phyloP scores from a whole-genome alignment of 2,888 invertebrate species.

The Acanthosepion lycidas region DNA sequence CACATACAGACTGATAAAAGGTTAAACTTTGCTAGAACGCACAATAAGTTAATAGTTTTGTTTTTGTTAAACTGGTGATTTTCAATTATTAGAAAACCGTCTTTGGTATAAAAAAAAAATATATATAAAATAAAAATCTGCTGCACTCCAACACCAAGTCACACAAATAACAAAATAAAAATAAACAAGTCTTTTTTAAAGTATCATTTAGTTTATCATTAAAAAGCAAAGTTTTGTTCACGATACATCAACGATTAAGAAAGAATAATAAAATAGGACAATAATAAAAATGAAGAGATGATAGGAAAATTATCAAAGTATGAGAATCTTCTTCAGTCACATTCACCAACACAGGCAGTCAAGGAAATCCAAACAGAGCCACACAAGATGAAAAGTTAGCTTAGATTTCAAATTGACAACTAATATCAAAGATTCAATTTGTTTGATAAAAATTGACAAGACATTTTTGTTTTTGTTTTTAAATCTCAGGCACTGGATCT shows the following conservation, averaged over 20 bases:
- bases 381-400: not conserved
- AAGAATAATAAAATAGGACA: no score
- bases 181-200: not conserved
- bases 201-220: not conserved
- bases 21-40: no score
- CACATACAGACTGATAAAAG: no score
- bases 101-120: no score
- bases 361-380: not conserved
- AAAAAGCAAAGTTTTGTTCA: not conserved
- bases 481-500: no score
- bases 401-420: not conserved
- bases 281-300: not conserved
- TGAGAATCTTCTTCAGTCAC: not conserved
- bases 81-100: no score
- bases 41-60: no score
- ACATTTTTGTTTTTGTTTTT: no score
- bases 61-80: no score
- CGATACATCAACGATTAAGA: not conserved
- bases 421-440: not conserved
- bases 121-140: no score
- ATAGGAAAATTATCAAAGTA: not conserved
- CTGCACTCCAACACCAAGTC: no score
- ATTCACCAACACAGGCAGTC: not conserved
- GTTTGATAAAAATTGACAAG: not conserved
- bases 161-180: not conserved